Conservation (phyloP, 1,140 invertebrate species). For the Diorhabda carinulata region DNA sequence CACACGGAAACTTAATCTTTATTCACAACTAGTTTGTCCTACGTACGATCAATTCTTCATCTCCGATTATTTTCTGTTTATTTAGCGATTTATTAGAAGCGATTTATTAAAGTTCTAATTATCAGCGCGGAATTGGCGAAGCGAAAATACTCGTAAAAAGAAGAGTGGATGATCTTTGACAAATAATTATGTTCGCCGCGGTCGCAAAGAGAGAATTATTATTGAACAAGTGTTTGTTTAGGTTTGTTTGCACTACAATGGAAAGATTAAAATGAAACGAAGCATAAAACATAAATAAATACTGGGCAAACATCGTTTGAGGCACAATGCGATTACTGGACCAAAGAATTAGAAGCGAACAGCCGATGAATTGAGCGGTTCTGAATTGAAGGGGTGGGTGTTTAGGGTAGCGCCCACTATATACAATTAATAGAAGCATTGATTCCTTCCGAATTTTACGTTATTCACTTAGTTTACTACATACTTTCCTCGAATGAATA, state of each 20-base stretch:
- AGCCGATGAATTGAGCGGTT: neutral
- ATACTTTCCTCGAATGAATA: too few species aligned
- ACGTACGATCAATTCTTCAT: too few species aligned
- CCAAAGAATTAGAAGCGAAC: conserved; percentile 26
- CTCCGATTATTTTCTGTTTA: too few species aligned
- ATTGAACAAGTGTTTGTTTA: conserved; percentile 42
- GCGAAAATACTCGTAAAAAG: conserved; percentile 12
- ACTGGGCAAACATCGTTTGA: conserved; percentile 38
- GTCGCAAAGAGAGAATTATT: conserved; percentile 33
- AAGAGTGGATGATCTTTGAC: conserved; percentile 27
- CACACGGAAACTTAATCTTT: too few species aligned
- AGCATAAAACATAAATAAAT: conserved; percentile 43
- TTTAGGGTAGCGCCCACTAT: neutral
- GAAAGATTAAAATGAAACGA: conserved; percentile 44
- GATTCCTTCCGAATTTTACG: too few species aligned
- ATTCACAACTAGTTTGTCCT: too few species aligned
- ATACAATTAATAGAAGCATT: too few species aligned
- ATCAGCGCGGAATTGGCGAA: neutral
- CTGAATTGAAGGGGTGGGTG: neutral
- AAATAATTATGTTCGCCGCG: conserved; percentile 31
- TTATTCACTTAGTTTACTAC: too few species aligned
- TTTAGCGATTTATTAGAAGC: neutral
- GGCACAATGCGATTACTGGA: conserved; percentile 37
- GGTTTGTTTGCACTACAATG: conserved; percentile 37
- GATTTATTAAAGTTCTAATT: conserved; percentile 18